These are phyloP conservation scores for Caenorhabditis sp. DNA, from an alignment of 2,888 invertebrate genomes.

Conservation along the genomic window DNA sequence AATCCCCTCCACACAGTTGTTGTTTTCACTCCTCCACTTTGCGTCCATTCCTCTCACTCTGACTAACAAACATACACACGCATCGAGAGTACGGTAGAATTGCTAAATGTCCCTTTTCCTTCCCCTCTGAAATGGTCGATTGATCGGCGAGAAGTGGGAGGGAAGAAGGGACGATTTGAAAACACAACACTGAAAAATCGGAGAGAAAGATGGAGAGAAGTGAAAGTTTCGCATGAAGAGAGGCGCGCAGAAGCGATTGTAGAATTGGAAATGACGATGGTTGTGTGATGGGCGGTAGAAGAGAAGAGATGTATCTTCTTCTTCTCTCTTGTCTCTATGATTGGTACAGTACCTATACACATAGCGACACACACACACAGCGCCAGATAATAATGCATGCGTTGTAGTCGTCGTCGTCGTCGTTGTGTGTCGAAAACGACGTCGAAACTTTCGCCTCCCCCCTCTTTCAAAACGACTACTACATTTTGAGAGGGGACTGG, in stretches of 20 bases:
- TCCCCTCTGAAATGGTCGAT: slow-evolving; percentile 20
- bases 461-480: not conserved
- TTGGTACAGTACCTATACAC: slow-evolving; percentile 10
- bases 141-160: slow-evolving; percentile 3
- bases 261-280: slow-evolving; percentile 20
- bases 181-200: slow-evolving; percentile 24
- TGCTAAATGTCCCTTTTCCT: not conserved
- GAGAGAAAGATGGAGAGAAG: slow-evolving; percentile 40
- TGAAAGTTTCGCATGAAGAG: slow-evolving; percentile 42
- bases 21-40: not conserved
- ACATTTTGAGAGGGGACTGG: not conserved
- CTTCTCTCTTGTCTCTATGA: slow-evolving; percentile 20
- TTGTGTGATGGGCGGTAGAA: slow-evolving; percentile 6
- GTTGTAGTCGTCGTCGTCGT: slow-evolving; percentile 22
- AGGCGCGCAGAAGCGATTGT: not conserved
- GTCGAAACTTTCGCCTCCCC: not conserved
- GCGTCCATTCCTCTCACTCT: not conserved
- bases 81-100: slow-evolving; percentile 14
- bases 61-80: slow-evolving; percentile 2
- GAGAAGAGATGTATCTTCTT: slow-evolving; percentile 23
- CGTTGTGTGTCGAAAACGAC: slow-evolving; percentile 33
- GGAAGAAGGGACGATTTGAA: not conserved
- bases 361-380: not conserved
- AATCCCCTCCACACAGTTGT: not conserved
- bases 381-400: slow-evolving; percentile 9